Evolutionary conservation across 2,888 invertebrate genomes (phyloP), one percentile per base, ranked within the genome.

Genomic region (Gastrophysa polygoni): DNA sequence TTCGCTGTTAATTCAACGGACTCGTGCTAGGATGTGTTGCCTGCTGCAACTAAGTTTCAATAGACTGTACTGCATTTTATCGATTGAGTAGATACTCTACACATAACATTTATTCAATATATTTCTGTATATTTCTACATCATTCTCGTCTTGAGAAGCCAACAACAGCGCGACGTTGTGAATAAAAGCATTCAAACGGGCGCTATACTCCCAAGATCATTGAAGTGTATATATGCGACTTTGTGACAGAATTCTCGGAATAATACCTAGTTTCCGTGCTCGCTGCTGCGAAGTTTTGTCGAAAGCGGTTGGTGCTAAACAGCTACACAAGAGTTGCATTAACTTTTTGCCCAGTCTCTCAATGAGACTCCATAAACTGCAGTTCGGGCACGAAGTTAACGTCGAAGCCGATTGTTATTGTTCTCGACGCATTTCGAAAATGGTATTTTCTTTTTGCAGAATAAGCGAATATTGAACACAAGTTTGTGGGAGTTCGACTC

Each of bases 171-270:
- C 59, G 63, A 61, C 57, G 43, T 54, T 54, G 62, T 62, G 64
- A 66, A 66, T 66, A 64, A 64, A 68, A 66, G 68, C 62, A 50
- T 64, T 66, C 6, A 14, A 4, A 24, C 58, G 38, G 57, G 55
- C 51, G 50, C 49, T 55, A 24, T 5, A 28, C 38, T 54, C 49
- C 43, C 17, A 20, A 58, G 54, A 43, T 62, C 47, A 62, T 62
- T 49, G 58, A 48, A 58, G 62, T 54, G 58, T 54, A 43, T 44
- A 29, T n/a, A n/a, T n/a, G n/a, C 38, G 44, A 54, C 54, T 54
- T 24, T 24, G 44, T 11, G 54, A 54, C 34, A 43, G 54, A 54
- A 43, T 54, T 54, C 54, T 17, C 43, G 43, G 21, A 54, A 54
- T 54, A 54, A 54, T 54, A n/a, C n/a, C n/a, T n/a, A 43, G 54